These are phyloP conservation scores for Elymnias hypermnestra DNA, from an alignment of 1,140 invertebrate genomes.

Conservation along the genomic window DNA sequence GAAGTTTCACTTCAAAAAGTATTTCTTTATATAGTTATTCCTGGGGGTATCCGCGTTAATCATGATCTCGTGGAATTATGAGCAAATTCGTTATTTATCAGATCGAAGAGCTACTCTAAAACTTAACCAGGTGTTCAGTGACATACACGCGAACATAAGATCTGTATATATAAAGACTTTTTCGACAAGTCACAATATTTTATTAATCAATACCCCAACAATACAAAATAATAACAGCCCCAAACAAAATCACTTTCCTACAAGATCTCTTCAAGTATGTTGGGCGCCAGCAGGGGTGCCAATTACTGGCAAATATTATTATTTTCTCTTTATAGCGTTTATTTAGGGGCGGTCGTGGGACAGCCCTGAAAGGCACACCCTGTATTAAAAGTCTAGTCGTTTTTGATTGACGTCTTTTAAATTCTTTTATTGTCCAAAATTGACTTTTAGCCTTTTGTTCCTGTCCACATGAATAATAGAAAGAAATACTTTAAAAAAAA, in stretches of 20 bases:
- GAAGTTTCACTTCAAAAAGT: too few relatives aligned
- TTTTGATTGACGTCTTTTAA: conserved; percentile 66
- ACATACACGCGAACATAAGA: too few relatives aligned
- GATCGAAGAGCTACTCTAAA: too few relatives aligned
- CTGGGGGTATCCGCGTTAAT: too few relatives aligned
- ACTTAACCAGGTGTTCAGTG: too few relatives aligned
- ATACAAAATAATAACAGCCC: conserved; percentile 15
- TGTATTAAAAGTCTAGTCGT: conserved; percentile 60
- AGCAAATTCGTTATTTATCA: too few relatives aligned
- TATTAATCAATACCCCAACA: conserved; percentile 6
- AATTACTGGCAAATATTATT: conserved; percentile 67
- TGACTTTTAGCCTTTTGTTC: conserved; percentile 42
- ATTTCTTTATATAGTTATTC: too few relatives aligned
- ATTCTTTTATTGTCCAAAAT: conserved; percentile 54
- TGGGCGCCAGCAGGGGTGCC: conserved; percentile 60
- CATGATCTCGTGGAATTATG: too few relatives aligned
- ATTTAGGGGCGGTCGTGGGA: conserved; percentile 72
- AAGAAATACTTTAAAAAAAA: background rate
- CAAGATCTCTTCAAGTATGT: conserved; percentile 61
- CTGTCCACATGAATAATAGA: background rate
- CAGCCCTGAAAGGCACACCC: conserved; percentile 66
- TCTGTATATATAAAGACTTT: too few relatives aligned
- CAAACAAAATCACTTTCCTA: conserved; percentile 53
- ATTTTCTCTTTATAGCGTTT: conserved; percentile 53
- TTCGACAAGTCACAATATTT: too few relatives aligned